phyloP scores from a whole-genome alignment of 2,888 invertebrate species.

The Brachyopa scutellaris region DNA sequence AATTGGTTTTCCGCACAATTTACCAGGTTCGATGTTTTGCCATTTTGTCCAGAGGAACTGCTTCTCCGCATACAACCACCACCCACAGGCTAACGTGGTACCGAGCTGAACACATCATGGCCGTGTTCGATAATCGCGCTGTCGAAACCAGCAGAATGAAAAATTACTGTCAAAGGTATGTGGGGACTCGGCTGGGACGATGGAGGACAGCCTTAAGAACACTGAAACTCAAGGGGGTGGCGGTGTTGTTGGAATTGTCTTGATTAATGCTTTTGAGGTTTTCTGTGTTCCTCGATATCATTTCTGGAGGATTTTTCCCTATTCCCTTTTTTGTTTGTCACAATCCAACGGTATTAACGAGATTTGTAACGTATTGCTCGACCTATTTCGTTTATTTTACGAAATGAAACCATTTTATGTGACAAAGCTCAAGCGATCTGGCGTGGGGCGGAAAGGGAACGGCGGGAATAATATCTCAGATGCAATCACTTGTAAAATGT shows the following conservation, averaged over 20 bases:
- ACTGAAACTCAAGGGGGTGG: conserved; percentile 2
- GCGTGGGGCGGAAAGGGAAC: not conserved
- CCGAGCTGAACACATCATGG: conserved; percentile 58
- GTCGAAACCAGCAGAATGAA: conserved; percentile 72
- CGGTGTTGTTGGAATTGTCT: conserved; percentile 51
- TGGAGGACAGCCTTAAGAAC: not conserved
- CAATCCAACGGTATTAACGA: conserved; percentile 65
- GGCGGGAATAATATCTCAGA: conserved; percentile 42
- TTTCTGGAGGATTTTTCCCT: conserved; percentile 36
- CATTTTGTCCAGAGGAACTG: conserved; percentile 18
- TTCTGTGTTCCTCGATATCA: conserved; percentile 57
- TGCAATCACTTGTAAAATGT: conserved; percentile 67
- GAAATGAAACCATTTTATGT: conserved; percentile 57
- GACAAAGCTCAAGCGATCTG: conserved; percentile 34
- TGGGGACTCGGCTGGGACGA: not conserved
- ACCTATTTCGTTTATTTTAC: conserved; percentile 66
- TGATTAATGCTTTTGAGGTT: conserved; percentile 70
- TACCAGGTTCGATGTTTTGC: conserved; percentile 29
- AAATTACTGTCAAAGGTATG: conserved; percentile 67
- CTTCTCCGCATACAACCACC: not conserved
- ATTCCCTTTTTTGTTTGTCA: conserved; percentile 36
- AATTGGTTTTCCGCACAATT: conserved; percentile 58
- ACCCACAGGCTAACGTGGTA: conserved; percentile 6
- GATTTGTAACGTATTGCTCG: conserved; percentile 64
- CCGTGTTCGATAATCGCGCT: conserved; percentile 69